Base-by-base conservation (phyloP, 2,888 invertebrate genomes). In the Mythimna loreyi region DNA sequence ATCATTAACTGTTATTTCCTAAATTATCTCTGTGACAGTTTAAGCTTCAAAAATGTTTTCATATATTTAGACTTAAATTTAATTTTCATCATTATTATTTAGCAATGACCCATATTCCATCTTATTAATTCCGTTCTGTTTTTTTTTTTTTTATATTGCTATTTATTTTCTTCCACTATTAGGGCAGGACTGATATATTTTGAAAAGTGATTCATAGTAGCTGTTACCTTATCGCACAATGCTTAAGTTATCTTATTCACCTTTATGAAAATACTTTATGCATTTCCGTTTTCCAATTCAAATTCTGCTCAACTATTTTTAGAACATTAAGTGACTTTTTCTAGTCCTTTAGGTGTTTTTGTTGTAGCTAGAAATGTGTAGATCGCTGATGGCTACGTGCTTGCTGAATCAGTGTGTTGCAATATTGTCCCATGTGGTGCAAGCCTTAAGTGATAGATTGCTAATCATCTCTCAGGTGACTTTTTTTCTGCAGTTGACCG, bases 401-500 rank as follows among this genome's bases (percentile, higher is more conserved):
- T 61, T 57, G 43, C 49, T 56, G 43, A 49, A 62, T 43, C 23
- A 47, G 9, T 50, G 3, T 81, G 57, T 71, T 65, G 74, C 79
- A 78, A 74, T 64, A 47, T 62, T 43, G 55, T 59, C n/a, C 23
- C 49, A 61, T 69, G 30, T 81, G 72, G 57, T 81, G 66, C 53
- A 81, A 81, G 64, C 36, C 58, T 11, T 58, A 59, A 57, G 68
- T 81, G 67, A 81, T 74, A 81, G 63, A 83, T 83, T 64, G 52
- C 55, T 67, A 83, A 81, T 81, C 67, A 67, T 55, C 53, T 73
- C 67, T 67, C 47, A 36, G 60, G 53, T 60, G 65, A 70, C 65
- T 78, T 83, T 80, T 81, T 77, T 82, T 64, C 28, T 66, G 21
- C 43, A 58, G 47, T 63, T 81, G 78, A 78, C 58, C 78, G 72